Conservation (phyloP, 2,888 invertebrate genomes). For the Drosophila monieri region DNA sequence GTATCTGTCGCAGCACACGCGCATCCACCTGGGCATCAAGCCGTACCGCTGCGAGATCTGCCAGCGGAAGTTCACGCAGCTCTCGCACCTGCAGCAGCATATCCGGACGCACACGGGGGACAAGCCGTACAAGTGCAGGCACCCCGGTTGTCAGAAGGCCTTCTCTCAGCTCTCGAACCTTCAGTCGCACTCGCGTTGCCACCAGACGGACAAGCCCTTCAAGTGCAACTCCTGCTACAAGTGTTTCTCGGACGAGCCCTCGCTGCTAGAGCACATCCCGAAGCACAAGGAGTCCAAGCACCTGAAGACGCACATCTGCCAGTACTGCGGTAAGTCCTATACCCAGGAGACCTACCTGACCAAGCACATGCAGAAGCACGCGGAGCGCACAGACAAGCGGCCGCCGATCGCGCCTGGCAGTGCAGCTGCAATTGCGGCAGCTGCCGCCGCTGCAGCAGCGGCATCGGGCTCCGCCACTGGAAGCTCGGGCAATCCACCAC, state of each 20-base stretch:
- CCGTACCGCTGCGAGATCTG: slow-evolving; percentile 99
- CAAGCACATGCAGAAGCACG: slow-evolving; percentile 99
- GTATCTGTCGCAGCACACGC: slow-evolving; percentile 99
- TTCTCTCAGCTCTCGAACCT: slow-evolving; percentile 99
- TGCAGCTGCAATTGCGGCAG: slow-evolving; percentile 79
- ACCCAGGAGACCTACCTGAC: slow-evolving; percentile 99
- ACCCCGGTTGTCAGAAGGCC: slow-evolving; percentile 98
- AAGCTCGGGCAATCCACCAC: slow-evolving; percentile 22
- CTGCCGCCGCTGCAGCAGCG: slow-evolving; percentile 51
- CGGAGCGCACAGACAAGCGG: slow-evolving; percentile 95
- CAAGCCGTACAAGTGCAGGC: slow-evolving; percentile 99
- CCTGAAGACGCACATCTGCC: slow-evolving; percentile 99
- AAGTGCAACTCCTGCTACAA: slow-evolving; percentile 99
- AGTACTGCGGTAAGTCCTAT: slow-evolving; percentile 99
- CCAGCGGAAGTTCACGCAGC: slow-evolving; percentile 99
- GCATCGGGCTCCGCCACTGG: slow-evolving; percentile 34
- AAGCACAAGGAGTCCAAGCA: slow-evolving; percentile 99
- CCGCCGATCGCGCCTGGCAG: slow-evolving; percentile 90
- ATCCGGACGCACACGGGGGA: slow-evolving; percentile 99
- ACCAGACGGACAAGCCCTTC: slow-evolving; percentile 99
- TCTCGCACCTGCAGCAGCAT: slow-evolving; percentile 99
- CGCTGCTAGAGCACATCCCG: slow-evolving; percentile 99
- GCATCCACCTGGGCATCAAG: slow-evolving; percentile 99
- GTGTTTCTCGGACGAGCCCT: slow-evolving; percentile 98
- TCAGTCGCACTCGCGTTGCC: slow-evolving; percentile 99